Conservation (phyloP, 2,113 vertebrate species). For the Psammodynastes pulverulentus region DNA sequence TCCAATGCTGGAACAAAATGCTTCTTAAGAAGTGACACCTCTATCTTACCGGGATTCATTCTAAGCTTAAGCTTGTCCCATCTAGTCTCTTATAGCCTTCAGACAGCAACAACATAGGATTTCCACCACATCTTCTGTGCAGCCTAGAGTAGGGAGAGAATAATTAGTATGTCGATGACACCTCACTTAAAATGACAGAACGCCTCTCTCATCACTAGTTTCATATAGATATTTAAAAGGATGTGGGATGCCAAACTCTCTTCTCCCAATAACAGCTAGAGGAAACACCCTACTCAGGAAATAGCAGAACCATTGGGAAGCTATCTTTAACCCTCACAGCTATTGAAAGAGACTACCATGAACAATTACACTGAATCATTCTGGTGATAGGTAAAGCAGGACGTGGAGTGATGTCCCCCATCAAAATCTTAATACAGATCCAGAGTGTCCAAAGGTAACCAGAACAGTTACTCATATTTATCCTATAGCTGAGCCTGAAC, state of each 20-base stretch:
- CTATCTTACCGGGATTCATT: background rate
- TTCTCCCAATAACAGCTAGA: background rate
- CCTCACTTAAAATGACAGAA: background rate
- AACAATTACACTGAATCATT: background rate
- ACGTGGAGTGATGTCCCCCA: background rate
- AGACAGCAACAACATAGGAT: background rate
- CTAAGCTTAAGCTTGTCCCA: background rate
- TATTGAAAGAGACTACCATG: background rate
- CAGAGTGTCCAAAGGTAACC: background rate
- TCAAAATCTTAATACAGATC: background rate
- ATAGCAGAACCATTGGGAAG: background rate
- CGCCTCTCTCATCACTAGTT: background rate
- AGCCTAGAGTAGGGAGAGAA: background rate
- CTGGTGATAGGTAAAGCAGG: background rate
- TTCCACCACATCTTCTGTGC: background rate
- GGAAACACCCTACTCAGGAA: background rate
- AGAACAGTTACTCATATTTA: background rate
- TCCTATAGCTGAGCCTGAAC: background rate
- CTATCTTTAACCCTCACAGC: background rate
- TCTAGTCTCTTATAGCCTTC: background rate
- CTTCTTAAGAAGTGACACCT: background rate
- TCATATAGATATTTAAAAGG: background rate
- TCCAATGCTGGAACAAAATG: background rate
- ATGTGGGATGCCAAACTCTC: background rate
- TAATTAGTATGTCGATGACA: background rate